phyloP scores from a whole-genome alignment of 2,797 vertebrate genomes.

The Dendrocincla tyrannina region DNA sequence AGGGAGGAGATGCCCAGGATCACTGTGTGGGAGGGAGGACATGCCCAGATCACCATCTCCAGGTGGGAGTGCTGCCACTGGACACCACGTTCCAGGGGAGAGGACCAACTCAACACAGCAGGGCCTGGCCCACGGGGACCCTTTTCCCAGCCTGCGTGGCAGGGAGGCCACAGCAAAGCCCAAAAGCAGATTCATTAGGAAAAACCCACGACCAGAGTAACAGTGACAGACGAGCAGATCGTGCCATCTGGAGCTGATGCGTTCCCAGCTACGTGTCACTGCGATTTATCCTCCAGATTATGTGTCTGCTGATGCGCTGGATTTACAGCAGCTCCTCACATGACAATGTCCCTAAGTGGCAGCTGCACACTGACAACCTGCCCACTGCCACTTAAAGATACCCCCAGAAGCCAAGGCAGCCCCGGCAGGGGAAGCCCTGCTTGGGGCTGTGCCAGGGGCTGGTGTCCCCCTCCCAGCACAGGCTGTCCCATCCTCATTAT shows the following conservation, averaged over 20 bases:
- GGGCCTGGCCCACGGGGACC: neutral
- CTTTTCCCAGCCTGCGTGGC: rapidly evolving
- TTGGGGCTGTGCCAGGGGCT: neutral
- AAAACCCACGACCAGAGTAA: rapidly evolving
- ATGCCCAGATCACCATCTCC: too few relatives aligned
- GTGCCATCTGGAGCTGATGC: neutral
- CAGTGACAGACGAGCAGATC: neutral
- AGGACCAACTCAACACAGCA: rapidly evolving
- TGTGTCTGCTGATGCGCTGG: neutral
- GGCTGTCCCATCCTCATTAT: rapidly evolving
- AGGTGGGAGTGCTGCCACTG: rapidly evolving
- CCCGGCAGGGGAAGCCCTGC: neutral
- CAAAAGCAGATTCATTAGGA: rapidly evolving
- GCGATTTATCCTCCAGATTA: neutral
- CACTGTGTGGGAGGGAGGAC: too few relatives aligned
- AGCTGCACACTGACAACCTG: neutral
- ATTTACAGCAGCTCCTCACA: neutral
- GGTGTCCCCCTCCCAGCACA: too few relatives aligned
- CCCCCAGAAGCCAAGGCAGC: rapidly evolving
- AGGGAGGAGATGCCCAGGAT: too few relatives aligned
- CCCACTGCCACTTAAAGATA: rapidly evolving
- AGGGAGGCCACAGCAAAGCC: neutral
- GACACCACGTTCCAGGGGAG: neutral
- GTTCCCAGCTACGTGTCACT: neutral
- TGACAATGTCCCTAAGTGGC: neutral